Evolutionary conservation across 2,797 vertebrate genomes (phyloP).

Genomic region (Helostoma temminkii): DNA sequence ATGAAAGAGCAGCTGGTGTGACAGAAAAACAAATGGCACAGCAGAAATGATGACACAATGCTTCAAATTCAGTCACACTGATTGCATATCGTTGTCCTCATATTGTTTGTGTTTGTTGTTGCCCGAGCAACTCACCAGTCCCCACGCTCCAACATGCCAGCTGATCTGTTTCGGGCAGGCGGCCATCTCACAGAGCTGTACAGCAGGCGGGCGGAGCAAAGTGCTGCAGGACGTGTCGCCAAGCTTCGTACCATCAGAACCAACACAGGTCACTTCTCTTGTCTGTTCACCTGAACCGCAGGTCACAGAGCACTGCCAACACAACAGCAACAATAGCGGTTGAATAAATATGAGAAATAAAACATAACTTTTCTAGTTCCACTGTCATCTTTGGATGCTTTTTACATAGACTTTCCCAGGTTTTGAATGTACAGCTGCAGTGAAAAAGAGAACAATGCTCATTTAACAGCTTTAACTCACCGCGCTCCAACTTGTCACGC

Average conservation of each 20-base stretch:
- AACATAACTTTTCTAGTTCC: too few relatives aligned
- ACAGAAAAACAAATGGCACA: too few relatives aligned
- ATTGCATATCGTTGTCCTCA: neutral
- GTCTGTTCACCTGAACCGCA: constrained; percentile 91
- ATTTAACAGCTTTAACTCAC: constrained; percentile 78
- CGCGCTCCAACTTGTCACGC: constrained; percentile 84
- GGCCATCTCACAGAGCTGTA: constrained; percentile 83
- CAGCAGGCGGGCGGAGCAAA: constrained; percentile 77
- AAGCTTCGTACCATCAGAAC: constrained; percentile 78
- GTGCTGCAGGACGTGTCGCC: constrained; percentile 84
- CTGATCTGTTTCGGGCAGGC: constrained; percentile 82
- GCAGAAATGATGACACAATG: too few relatives aligned
- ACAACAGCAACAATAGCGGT: neutral
- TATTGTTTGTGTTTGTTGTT: neutral
- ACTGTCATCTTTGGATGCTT: too few relatives aligned
- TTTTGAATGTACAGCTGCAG: too few relatives aligned
- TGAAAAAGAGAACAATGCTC: too few relatives aligned
- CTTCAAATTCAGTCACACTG: neutral
- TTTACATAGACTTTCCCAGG: too few relatives aligned
- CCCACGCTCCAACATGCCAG: constrained; percentile 93
- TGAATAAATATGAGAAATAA: too few relatives aligned
- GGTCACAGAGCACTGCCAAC: constrained; percentile 90
- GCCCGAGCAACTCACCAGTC: constrained; percentile 85
- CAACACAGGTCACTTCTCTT: constrained; percentile 86
- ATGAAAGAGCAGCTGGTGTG: too few relatives aligned